These are phyloP conservation scores for Chaenogobius annularis DNA, from an alignment of 2,113 vertebrate genomes.

Conservation along the genomic window DNA sequence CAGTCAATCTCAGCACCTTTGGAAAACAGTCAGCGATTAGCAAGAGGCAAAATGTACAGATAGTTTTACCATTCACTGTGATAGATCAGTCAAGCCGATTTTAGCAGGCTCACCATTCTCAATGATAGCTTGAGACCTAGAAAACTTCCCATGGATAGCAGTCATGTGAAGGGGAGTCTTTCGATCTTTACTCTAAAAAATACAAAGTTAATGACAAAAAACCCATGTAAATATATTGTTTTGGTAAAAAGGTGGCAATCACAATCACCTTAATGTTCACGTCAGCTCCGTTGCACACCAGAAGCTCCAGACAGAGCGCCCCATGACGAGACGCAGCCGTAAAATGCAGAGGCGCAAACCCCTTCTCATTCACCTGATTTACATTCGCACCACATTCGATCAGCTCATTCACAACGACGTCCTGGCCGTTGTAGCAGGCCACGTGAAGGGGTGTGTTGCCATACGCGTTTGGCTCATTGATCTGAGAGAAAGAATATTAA, in stretches of 20 bases:
- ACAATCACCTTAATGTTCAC: conserved; percentile 91
- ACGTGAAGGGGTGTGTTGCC: conserved; percentile 96
- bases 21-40: conserved; percentile 13
- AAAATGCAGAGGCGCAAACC: conserved; percentile 95
- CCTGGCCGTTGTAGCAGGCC: conserved; percentile 97
- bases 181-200: conserved; percentile 92
- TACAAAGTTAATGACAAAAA: neutral
- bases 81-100: neutral
- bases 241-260: neutral
- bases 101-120: conserved; percentile 85
- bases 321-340: conserved; percentile 95
- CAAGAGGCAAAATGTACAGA: neutral
- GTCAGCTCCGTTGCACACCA: conserved; percentile 93
- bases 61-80: neutral
- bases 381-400: conserved; percentile 95
- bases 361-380: conserved; percentile 96
- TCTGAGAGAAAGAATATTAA: conserved; percentile 72
- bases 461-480: conserved; percentile 95
- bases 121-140: conserved; percentile 97
- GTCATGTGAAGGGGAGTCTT: conserved; percentile 99
- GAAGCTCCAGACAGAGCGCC: conserved; percentile 92
- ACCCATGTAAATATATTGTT: neutral
- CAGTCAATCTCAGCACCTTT: conserved; percentile 95
- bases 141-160: conserved; percentile 96
- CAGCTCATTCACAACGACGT: conserved; percentile 96